Conservation (phyloP, 2,797 vertebrate species). For the Amniataba percoides region DNA sequence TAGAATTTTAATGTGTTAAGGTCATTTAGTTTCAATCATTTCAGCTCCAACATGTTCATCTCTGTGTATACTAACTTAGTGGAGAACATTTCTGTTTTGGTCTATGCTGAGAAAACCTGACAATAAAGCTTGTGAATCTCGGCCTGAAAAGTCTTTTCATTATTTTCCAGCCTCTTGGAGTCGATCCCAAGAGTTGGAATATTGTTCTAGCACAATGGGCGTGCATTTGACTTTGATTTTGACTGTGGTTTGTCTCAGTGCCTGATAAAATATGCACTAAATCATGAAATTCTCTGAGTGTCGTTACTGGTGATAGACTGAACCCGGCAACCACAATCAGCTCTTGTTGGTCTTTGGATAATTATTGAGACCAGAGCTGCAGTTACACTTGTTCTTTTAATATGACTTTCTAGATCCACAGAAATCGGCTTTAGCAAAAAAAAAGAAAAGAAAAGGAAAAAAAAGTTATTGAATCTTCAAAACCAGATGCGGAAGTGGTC, state of each 20-base stretch:
- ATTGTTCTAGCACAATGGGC: conserved; percentile 47
- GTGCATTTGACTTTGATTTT: conserved; percentile 60
- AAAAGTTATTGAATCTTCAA: conserved; percentile 26
- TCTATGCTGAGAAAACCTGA: neutral
- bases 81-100: conserved; percentile 16
- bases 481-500: conserved; percentile 36
- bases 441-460: conserved; percentile 4
- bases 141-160: conserved; percentile 12
- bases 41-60: neutral
- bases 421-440: conserved; percentile 43
- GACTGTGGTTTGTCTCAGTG: conserved; percentile 59
- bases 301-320: conserved; percentile 43
- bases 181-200: conserved; percentile 13
- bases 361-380: conserved; percentile 37
- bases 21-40: no score
- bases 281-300: conserved; percentile 39
- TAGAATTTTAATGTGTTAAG: neutral
- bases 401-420: neutral
- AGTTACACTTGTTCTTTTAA: conserved; percentile 41
- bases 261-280: conserved; percentile 59
- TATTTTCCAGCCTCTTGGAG: conserved; percentile 29
- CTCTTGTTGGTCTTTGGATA: conserved; percentile 45
- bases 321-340: conserved; percentile 52
- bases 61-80: neutral
- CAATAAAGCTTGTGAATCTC: conserved; percentile 21